Base-by-base conservation (phyloP, 2,888 invertebrate genomes). In the Calliscelio sp. region DNA sequence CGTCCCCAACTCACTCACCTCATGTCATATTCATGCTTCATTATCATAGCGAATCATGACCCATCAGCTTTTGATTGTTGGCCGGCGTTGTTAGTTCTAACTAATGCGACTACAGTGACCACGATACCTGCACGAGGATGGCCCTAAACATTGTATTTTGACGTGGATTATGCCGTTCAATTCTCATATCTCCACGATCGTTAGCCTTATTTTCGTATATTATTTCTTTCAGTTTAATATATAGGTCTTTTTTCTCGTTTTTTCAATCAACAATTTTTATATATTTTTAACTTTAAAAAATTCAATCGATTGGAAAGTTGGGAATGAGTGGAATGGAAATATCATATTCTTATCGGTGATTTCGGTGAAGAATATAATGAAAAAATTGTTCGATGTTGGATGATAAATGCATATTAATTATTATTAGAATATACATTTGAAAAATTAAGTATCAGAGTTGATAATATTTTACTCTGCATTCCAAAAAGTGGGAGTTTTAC, bases 31-130 rank as follows among this genome's bases (percentile, higher is more conserved):
- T 93, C 92, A 93, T 93, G 92, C 90, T 93, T 93, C 93, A 93
- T 93, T 92, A 93, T 93, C 93, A 93, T 93, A 93, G 92, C 92
- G 93, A 93, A 93, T 93, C 93, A 93, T 93, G 92, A 91, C 90
- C 93, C 93, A 93, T 92, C 93, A 92, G 93, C 92, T 93, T 92
- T 93, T 93, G 92, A 93, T 93, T 93, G 93, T 93, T 91, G 91
- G 91, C 90, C 90, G 90, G 90, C 90, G 92, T 92, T 93, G 92
- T 93, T 93, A 92, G 93, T 92, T 92, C 91, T 90, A 91, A 92
- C 92, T 92, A 92, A 92, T 92, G 92, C 90, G 91, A 92, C 92
- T 91, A 89, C 90, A 91, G 89, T 91, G 92, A 91, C 91, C 91
- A 90, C 91, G 88, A 87, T 87, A 87, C 73, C 70, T 75, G 57